Conservation (phyloP, 2,113 vertebrate genomes). For the Diphyllodes magnificus region DNA sequence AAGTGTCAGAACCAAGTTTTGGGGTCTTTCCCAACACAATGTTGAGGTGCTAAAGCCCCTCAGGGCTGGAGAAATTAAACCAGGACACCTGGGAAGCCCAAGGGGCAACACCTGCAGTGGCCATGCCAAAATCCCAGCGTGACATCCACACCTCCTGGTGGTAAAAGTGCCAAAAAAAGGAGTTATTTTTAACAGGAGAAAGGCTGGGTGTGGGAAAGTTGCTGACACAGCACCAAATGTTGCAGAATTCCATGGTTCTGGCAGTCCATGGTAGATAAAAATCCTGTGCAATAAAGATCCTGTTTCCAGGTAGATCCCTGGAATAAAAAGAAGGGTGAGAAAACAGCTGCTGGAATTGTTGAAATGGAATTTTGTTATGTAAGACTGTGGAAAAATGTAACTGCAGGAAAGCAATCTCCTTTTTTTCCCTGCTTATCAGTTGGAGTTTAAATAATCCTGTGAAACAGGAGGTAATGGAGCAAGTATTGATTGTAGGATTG, state of each 20-base stretch:
- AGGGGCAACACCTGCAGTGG: background rate
- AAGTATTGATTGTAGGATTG: background rate
- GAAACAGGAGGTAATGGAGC: background rate
- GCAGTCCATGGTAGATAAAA: background rate
- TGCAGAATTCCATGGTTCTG: background rate
- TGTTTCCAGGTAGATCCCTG: background rate
- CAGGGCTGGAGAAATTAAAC: background rate
- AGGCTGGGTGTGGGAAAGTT: background rate
- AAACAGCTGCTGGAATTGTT: background rate
- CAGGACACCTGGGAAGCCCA: background rate
- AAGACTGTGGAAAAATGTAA: background rate
- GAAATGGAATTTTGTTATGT: background rate
- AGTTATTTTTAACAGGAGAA: background rate
- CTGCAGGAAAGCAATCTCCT: background rate
- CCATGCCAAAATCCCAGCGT: background rate
- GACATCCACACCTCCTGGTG: background rate
- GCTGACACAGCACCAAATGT: background rate
- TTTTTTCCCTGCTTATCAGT: background rate
- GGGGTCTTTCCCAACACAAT: accelerated
- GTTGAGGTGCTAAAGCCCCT: background rate
- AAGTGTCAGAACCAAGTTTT: background rate
- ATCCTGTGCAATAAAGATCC: background rate
- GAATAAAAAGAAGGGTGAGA: background rate
- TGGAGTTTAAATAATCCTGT: background rate
- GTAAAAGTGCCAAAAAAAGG: background rate